Evolutionary conservation across 2,113 vertebrate genomes (phyloP), one percentile per base, ranked within the genome.

Genomic region (Catharus fuscescens): DNA sequence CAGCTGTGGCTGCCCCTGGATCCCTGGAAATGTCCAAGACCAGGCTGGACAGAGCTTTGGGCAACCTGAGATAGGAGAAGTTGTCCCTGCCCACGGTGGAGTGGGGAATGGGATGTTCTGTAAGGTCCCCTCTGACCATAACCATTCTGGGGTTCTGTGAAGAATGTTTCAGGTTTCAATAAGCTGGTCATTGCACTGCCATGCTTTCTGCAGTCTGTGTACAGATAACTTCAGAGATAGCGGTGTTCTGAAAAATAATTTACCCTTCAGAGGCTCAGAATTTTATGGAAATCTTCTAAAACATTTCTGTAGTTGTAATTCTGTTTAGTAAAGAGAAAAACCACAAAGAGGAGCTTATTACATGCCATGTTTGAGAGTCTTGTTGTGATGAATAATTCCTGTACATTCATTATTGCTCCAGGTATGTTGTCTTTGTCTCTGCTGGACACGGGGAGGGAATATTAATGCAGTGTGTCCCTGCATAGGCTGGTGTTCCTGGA

Each of bases 11-110:
- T 64, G 50, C 6, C 25, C 42, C 59, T 85, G 82, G 8, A 50
- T 72, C 42, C 59, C 34, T 80, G 85, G 17, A 0, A 50, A 14
- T 48, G 50, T 0, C 74, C 76, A 34, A 36, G 31, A 14, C 28
- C 64, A 45, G 54, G 45, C 0, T 86, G 81, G 48, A 7, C 28
- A 53, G 69, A 18, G n/a, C 23, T 84, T 18, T 45, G n/a, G 9
- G 23, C 42, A 34, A 0, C 42, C 57, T 88, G 67, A 52, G 8
- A 3, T 0, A 14, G 23, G 19, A 60, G 32, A 0, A 73, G 25
- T 12, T 44, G 52, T 65, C 52, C 18, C 26, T 73, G 67, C 12
- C 56, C 20, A 7, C 32, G 32, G 38, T 1, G 1, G 17, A 7
- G 3, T 16, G 1, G 1, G 4, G 16, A 15, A 23, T 48, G 38